A percentile compares a stretch with the other conserved stretches of the same genome.
phyloP scores from a whole-genome alignment of 2,888 invertebrate species.

The Thalpophila matura region DNA sequence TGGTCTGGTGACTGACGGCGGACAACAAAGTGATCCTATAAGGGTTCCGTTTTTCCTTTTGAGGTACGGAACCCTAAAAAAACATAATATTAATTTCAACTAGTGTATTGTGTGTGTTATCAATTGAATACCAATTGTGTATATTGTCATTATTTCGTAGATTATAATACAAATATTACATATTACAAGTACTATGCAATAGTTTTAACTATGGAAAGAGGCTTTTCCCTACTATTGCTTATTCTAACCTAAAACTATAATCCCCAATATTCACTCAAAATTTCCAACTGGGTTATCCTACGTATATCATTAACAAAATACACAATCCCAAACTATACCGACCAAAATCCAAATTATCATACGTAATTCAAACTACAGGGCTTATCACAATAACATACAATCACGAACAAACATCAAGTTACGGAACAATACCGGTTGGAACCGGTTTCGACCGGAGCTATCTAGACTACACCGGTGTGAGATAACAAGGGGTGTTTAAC shows the following conservation, averaged over 20 bases:
- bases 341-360: slow-evolving; percentile 63
- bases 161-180: no score
- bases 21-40: no score
- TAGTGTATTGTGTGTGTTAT: no score
- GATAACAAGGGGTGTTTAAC: slow-evolving; percentile 65
- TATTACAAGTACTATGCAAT: no score
- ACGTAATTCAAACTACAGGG: slow-evolving; percentile 63
- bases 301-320: slow-evolving; percentile 57
- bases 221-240: not conserved
- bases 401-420: slow-evolving; percentile 61
- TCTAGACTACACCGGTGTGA: slow-evolving; percentile 61
- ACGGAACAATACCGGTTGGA: slow-evolving; percentile 56
- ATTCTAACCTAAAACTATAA: not conserved
- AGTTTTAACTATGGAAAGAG: not conserved
- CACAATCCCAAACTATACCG: slow-evolving; percentile 47
- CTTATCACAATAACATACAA: slow-evolving; percentile 64
- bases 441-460: slow-evolving; percentile 57
- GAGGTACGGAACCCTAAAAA: no score
- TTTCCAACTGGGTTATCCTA: slow-evolving; percentile 27
- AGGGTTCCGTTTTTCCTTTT: no score
- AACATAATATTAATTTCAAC: no score
- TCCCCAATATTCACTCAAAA: not conserved
- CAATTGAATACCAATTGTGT: no score
- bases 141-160: no score
- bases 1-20: no score